phyloP scores from a whole-genome alignment of 2,113 vertebrate genomes.

The Rhinogobius similis region DNA sequence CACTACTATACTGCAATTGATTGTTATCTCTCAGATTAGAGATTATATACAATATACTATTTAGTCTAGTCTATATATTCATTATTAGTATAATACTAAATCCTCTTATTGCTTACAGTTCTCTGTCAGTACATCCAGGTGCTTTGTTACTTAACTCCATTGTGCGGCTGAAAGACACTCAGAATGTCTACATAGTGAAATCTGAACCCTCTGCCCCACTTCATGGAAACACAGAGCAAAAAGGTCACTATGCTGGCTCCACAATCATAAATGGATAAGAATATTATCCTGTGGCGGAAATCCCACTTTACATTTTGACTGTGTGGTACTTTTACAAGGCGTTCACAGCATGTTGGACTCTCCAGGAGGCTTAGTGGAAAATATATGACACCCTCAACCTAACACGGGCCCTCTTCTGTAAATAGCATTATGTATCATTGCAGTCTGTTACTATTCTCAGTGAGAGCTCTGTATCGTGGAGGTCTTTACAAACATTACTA shows the following conservation, averaged over 20 bases:
- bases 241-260: constrained; percentile 8
- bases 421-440: constrained; percentile 47
- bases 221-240: constrained; percentile 29
- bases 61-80: background rate
- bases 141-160: background rate
- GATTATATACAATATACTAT: too few species aligned
- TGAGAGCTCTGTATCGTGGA: constrained; percentile 14
- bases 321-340: background rate
- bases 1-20: background rate
- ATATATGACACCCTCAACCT: constrained; percentile 32
- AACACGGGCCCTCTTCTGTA: constrained; percentile 39
- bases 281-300: constrained; percentile 25
- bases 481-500: constrained; percentile 23
- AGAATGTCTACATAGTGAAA: constrained; percentile 62
- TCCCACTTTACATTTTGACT: constrained; percentile 10
- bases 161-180: constrained; percentile 1
- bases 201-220: constrained; percentile 36
- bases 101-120: background rate
- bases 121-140: background rate
- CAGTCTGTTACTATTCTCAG: constrained; percentile 44
- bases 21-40: background rate
- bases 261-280: constrained; percentile 28
- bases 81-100: background rate
- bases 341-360: background rate
- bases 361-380: constrained; percentile 18